Evolutionary conservation across 2,888 invertebrate genomes (phyloP), one percentile per base, ranked within the genome.

Genomic region (Operophtera brumata): DNA sequence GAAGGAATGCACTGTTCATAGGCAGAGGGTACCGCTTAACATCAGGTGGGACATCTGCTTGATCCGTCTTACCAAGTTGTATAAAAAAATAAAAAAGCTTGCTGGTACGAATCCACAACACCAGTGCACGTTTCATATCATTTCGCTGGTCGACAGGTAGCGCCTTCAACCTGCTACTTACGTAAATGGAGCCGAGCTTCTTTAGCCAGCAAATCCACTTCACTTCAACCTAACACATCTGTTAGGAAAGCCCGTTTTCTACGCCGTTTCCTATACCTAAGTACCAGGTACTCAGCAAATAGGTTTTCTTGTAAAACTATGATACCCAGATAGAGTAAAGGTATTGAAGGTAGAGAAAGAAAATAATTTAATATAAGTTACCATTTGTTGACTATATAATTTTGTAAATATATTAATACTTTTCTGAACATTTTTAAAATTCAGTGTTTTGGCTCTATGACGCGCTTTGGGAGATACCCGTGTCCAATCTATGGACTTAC

Each of bases 131-230:
- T 34, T n/a, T 20, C 20, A 4, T 20, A 20, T 4, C 20, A 20
- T 20, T 20, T 20, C 20, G 4, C 20, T 20, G 2, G 20, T 20
- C 20, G 20, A 20, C 20, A 20, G 20, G 20, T 20, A 4, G 2
- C 20, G 20, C n/a, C n/a, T n/a, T n/a, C 12, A 5, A 26, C 42
- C 42, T 32, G 34, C 7, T 55, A 47, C 20, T 26, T 35, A 13
- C 34, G 12, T 43, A 10, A 28, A 47, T 32, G n/a, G 11, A n/a
- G 12, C 37, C 41, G 57, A 56, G 52, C 49, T 57, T 46, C 51
- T 49, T 50, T 50, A 46, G 35, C 36, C 43, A 40, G 50, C 51
- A 59, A 56, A 59, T 58, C 53, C 55, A 57, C 47, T 49, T 47
- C 44, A 54, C 28, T 42, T 46, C 47, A 53, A 45, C 43, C 44